phyloP scores from a whole-genome alignment of 1,140 invertebrate genomes.

The Cyrtorhinus lividipennis region DNA sequence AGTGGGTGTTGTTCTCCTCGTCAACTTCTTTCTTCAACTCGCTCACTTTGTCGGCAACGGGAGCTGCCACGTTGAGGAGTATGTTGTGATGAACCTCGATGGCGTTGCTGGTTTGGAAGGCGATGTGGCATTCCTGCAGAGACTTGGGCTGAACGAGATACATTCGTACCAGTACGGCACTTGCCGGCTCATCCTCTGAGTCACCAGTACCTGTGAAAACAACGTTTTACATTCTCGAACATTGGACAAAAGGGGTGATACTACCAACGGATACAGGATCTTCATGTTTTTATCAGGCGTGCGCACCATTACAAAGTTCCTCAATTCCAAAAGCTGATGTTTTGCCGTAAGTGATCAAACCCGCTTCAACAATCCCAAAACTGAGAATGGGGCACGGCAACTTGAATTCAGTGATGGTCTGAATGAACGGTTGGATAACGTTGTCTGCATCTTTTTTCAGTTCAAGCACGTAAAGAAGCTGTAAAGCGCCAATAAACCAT shows the following conservation, averaged over 20 bases:
- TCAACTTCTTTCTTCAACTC: background rate
- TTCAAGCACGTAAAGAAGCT: constrained; percentile 62
- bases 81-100: constrained; percentile 1
- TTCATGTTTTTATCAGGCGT: no score
- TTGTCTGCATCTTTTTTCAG: constrained; percentile 41
- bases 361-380: constrained; percentile 72
- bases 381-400: constrained; percentile 69
- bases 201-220: constrained; percentile 20
- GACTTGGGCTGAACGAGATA: constrained; percentile 79
- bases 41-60: background rate
- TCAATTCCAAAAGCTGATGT: constrained; percentile 19
- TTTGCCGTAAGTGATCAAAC: constrained; percentile 31
- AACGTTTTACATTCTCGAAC: background rate
- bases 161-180: constrained; percentile 47
- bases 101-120: constrained; percentile 41
- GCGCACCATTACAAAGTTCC: constrained; percentile 20
- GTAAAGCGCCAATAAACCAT: no score
- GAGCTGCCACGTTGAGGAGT: background rate
- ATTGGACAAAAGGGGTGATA: no score
- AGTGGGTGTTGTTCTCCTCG: background rate
- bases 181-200: constrained; percentile 31
- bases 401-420: constrained; percentile 65
- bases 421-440: constrained; percentile 38
- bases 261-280: no score
- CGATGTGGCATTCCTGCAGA: constrained; percentile 69